Evolutionary conservation across 2,113 vertebrate genomes (phyloP).

Genomic region (Macrotus californicus): DNA sequence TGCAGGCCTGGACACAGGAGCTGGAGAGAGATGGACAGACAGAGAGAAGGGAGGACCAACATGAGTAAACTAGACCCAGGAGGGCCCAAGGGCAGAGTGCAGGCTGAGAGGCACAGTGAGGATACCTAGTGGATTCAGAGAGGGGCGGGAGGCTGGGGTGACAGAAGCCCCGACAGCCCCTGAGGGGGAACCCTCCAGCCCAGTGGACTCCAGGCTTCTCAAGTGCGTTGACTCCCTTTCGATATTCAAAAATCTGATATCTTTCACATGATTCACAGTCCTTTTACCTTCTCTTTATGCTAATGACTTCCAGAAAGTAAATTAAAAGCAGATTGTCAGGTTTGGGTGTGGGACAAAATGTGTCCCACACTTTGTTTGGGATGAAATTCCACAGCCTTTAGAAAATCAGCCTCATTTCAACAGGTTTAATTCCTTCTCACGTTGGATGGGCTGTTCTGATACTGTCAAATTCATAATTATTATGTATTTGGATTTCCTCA

Average conservation of each 20-base stretch:
- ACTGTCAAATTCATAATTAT: not conserved
- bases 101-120: not conserved
- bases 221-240: not conserved
- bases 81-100: no score
- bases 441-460: not conserved
- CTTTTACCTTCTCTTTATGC: not conserved
- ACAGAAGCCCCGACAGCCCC: not conserved
- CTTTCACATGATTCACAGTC: not conserved
- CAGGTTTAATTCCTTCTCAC: not conserved
- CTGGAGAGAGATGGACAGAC: not conserved
- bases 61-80: not conserved
- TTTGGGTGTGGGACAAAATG: not conserved
- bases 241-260: not conserved
- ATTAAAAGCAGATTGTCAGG: conserved; percentile 34
- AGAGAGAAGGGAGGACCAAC: not conserved
- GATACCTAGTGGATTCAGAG: not conserved
- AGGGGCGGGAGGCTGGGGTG: not conserved
- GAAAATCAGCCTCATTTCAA: not conserved
- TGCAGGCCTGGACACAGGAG: not conserved
- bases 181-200: no score
- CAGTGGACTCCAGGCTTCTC: not conserved
- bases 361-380: not conserved
- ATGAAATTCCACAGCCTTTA: not conserved
- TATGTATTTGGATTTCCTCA: not conserved
- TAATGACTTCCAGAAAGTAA: conserved; percentile 42